These are phyloP conservation scores for Tetramorium alpestre DNA, from an alignment of 1,140 invertebrate species.

Conservation along the genomic window DNA sequence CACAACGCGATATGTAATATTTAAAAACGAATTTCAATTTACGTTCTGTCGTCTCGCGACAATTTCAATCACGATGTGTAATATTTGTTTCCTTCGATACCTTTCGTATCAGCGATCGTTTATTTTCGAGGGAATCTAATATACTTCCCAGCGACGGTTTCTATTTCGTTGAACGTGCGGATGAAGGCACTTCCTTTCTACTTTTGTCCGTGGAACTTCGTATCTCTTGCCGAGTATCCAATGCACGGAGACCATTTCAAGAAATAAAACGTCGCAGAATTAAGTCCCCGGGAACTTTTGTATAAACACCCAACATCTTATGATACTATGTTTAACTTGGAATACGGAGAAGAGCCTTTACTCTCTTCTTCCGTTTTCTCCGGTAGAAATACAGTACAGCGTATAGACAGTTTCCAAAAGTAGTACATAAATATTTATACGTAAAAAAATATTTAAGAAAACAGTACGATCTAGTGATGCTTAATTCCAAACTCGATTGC, in stretches of 20 bases:
- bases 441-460: neutral
- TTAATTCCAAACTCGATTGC: neutral
- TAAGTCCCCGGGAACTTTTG: constrained; percentile 45
- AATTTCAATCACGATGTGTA: constrained; percentile 15
- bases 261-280: constrained; percentile 46
- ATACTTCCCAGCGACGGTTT: constrained; percentile 12
- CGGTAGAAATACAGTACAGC: neutral
- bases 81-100: constrained; percentile 6
- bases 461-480: neutral
- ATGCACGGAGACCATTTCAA: constrained; percentile 24
- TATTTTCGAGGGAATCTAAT: constrained; percentile 44
- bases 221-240: constrained; percentile 6
- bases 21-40: constrained; percentile 39
- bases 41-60: neutral
- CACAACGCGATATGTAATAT: neutral
- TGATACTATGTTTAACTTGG: constrained; percentile 39
- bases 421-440: neutral
- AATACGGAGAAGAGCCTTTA: neutral
- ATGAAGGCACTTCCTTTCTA: constrained; percentile 30
- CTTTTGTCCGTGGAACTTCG: constrained; percentile 34
- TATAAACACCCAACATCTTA: constrained; percentile 53
- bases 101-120: constrained; percentile 19
- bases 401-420: neutral
- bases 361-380: neutral
- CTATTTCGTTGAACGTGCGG: constrained; percentile 34